phyloP scores from a whole-genome alignment of 2,797 vertebrate species.

The Ambastaia sidthimunki region DNA sequence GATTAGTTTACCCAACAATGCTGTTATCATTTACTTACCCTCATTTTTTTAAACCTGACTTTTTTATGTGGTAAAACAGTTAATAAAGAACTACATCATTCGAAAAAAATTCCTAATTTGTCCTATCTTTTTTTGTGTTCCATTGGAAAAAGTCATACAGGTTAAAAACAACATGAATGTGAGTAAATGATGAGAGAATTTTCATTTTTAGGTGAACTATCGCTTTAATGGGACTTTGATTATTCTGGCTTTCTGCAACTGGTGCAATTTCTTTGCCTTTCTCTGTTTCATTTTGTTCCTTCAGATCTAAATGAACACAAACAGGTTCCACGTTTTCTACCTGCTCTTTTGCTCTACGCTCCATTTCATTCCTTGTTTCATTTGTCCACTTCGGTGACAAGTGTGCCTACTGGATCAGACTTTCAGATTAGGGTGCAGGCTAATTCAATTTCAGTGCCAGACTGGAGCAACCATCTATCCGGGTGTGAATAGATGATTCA shows the following conservation, averaged over 20 bases:
- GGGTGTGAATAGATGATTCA: constrained; percentile 69
- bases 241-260: neutral
- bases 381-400: constrained; percentile 59
- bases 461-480: constrained; percentile 70
- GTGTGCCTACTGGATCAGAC: constrained; percentile 71
- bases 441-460: constrained; percentile 80
- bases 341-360: constrained; percentile 4
- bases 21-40: neutral
- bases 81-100: neutral
- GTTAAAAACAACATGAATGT: too few species aligned
- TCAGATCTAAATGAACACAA: constrained; percentile 17
- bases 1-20: too few species aligned
- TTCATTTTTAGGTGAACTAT: neutral
- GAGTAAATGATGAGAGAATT: too few species aligned
- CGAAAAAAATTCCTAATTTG: neutral
- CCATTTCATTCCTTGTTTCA: constrained; percentile 23
- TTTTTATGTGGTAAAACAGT: neutral
- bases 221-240: neutral
- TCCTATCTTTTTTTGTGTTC: too few species aligned
- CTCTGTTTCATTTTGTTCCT: neutral
- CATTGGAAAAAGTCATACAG: too few species aligned
- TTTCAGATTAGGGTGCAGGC: constrained; percentile 79
- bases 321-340: neutral
- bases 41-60: neutral
- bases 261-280: neutral